Conservation (phyloP, 2,888 invertebrate species). For the Dolomedes plantarius region DNA sequence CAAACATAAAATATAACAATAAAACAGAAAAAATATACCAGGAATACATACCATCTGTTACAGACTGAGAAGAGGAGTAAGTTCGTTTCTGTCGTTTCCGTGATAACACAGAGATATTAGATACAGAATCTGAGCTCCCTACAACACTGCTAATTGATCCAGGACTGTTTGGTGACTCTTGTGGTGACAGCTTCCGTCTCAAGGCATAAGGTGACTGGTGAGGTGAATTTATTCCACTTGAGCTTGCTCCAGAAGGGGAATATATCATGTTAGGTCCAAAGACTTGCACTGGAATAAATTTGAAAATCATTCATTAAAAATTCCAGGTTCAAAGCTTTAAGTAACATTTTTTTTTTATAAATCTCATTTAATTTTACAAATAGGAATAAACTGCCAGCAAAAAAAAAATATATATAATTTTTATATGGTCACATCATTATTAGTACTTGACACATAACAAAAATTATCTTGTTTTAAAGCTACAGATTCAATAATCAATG, state of each 20-base stretch:
- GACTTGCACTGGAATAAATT: conserved; percentile 54
- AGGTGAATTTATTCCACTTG: conserved; percentile 38
- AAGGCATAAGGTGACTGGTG: conserved; percentile 94
- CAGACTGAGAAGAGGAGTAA: conserved; percentile 69
- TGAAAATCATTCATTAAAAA: background rate
- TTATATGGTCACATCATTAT: too few species aligned
- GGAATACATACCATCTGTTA: conserved; percentile 78
- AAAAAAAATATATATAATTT: too few species aligned
- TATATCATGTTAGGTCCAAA: conserved; percentile 53
- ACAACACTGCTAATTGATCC: conserved; percentile 80
- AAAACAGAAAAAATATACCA: too few species aligned
- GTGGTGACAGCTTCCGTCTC: conserved; percentile 83
- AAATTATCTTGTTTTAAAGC: too few species aligned
- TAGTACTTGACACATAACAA: too few species aligned
- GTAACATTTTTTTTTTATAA: background rate
- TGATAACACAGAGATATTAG: conserved; percentile 70
- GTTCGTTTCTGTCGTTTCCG: conserved; percentile 66
- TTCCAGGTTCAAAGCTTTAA: background rate
- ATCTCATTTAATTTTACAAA: too few species aligned
- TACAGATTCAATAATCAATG: too few species aligned
- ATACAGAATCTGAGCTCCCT: conserved; percentile 72
- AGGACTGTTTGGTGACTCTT: conserved; percentile 81
- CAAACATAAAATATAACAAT: too few species aligned
- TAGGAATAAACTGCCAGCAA: too few species aligned
- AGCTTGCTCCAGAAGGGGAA: conserved; percentile 20